phyloP scores from a whole-genome alignment of 1,140 invertebrate species.

The Trichonephila clavata region DNA sequence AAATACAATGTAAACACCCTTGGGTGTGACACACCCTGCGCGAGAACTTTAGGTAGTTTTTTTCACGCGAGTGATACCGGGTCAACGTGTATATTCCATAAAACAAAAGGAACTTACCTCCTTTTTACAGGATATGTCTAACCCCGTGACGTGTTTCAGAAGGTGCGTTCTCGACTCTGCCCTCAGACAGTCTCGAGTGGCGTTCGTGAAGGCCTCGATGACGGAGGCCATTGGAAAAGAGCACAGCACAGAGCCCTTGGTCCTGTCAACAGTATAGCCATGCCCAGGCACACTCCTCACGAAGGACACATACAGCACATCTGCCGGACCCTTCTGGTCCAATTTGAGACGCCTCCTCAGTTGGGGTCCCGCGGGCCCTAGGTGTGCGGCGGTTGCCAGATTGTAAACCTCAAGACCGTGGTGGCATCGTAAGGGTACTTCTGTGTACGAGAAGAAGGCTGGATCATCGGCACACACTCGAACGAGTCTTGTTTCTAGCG shows the following conservation, averaged over 20 bases:
- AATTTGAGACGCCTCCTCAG: constrained; percentile 54
- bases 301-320: constrained; percentile 78
- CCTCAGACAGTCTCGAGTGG: constrained; percentile 77
- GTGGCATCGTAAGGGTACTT: constrained; percentile 78
- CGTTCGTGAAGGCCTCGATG: constrained; percentile 75
- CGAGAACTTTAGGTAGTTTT: no score
- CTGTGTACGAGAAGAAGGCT: constrained; percentile 79
- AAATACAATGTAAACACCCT: no score
- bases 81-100: no score
- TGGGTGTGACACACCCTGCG: no score
- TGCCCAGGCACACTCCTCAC: constrained; percentile 55
- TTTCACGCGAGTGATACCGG: no score
- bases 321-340: not conserved
- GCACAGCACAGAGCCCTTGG: constrained; percentile 78
- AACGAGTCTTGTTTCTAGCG: constrained; percentile 77
- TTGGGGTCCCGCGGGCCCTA: constrained; percentile 58
- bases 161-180: constrained; percentile 36
- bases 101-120: constrained; percentile 33
- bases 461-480: constrained; percentile 78
- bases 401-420: constrained; percentile 77
- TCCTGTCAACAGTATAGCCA: constrained; percentile 24
- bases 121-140: not conserved
- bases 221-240: constrained; percentile 78
- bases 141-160: constrained; percentile 51
- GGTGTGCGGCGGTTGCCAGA: constrained; percentile 77